Evolutionary conservation across 2,797 vertebrate genomes (phyloP).

Genomic region (Toxotes lorentzi): DNA sequence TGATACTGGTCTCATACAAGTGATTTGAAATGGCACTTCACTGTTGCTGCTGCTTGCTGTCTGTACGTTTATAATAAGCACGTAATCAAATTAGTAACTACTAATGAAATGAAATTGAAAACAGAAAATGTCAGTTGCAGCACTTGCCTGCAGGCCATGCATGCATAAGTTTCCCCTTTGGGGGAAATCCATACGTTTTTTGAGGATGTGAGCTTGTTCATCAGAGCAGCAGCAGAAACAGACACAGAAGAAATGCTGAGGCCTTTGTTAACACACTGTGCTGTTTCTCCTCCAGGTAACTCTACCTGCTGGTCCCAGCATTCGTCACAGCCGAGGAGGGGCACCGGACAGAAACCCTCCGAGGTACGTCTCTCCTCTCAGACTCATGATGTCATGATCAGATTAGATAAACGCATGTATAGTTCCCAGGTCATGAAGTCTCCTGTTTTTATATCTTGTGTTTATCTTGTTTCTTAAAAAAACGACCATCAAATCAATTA

Average conservation of each 20-base stretch:
- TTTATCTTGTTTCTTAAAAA: not conserved
- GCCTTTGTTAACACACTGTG: not conserved
- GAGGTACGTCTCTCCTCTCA: constrained; percentile 85
- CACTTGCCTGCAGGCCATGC: not conserved
- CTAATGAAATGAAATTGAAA: constrained; percentile 29
- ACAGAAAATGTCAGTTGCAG: constrained; percentile 24
- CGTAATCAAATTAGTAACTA: not conserved
- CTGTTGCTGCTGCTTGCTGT: not conserved
- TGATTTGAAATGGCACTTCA: too few relatives aligned
- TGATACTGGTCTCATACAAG: not conserved
- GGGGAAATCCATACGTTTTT: not conserved
- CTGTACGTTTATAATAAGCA: not conserved
- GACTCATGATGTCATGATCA: accelerated
- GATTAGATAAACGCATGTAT: not conserved
- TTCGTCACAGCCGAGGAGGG: constrained; percentile 90
- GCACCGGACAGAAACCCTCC: constrained; percentile 92
- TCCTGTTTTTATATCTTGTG: not conserved
- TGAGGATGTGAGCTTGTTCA: not conserved
- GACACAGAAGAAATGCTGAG: constrained; percentile 2
- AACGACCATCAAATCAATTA: not conserved
- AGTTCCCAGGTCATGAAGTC: not conserved
- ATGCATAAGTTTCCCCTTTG: not conserved
- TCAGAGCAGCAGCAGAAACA: constrained; percentile 1
- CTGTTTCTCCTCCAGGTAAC: constrained; percentile 84
- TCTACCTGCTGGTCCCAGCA: constrained; percentile 96